These are phyloP conservation scores for Monochamus saltuarius DNA, from an alignment of 1,140 invertebrate genomes.

Conservation along the genomic window DNA sequence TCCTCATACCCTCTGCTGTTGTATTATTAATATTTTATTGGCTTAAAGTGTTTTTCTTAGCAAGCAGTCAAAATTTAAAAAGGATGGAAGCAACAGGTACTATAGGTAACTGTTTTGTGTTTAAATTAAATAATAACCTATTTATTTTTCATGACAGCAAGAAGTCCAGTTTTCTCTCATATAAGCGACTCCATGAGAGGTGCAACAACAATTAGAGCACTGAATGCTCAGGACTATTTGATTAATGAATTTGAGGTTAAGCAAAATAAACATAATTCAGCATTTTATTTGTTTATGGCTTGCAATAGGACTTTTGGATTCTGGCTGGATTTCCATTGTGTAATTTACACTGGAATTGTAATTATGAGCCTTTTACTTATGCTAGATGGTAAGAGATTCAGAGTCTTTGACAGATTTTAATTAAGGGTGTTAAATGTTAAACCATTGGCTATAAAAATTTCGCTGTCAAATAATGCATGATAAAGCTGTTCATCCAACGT, in stretches of 20 bases:
- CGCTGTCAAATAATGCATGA: too few relatives aligned
- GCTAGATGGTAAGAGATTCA: constrained; percentile 49
- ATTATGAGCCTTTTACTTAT: constrained; percentile 58
- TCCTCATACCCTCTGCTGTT: constrained; percentile 23
- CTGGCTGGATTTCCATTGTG: constrained; percentile 68
- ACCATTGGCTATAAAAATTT: too few relatives aligned
- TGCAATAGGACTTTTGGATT: constrained; percentile 61
- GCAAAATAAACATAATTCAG: constrained; percentile 61
- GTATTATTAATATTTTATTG: constrained; percentile 56
- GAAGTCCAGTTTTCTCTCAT: constrained; percentile 81
- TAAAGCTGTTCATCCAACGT: too few relatives aligned
- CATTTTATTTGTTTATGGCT: constrained; percentile 66
- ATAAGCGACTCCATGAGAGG: constrained; percentile 76
- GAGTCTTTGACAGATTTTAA: too few relatives aligned
- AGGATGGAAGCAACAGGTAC: constrained; percentile 80
- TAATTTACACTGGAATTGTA: constrained; percentile 61
- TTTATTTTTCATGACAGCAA: constrained; percentile 55
- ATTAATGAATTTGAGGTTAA: constrained; percentile 67
- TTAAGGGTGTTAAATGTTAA: too few relatives aligned
- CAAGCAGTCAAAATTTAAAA: constrained; percentile 79
- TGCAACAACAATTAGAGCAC: constrained; percentile 77
- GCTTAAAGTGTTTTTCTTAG: constrained; percentile 73
- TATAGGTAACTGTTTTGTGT: constrained; percentile 3
- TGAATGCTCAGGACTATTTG: constrained; percentile 64
- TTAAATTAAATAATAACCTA: constrained; percentile 7